Evolutionary conservation across 2,888 invertebrate species (phyloP).

Genomic region (Tetropium fuscum): DNA sequence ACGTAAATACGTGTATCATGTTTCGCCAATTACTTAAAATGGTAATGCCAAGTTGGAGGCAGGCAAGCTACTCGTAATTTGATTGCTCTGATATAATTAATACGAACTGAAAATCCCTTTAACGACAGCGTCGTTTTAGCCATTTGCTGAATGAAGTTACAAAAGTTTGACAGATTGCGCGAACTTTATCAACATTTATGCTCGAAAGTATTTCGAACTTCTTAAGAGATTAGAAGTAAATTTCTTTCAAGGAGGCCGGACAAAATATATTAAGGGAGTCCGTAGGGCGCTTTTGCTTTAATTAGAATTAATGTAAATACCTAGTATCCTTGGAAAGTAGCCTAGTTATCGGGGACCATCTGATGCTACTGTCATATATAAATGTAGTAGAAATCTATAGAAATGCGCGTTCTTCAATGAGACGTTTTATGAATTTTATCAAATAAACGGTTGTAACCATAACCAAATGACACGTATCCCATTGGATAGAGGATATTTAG

Average conservation of each 20-base stretch:
- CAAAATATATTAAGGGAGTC: slow-evolving; percentile 26
- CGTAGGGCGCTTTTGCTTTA: slow-evolving; percentile 5
- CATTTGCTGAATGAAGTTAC: slow-evolving; percentile 54
- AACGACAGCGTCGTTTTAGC: slow-evolving; percentile 48
- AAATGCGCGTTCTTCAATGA: too few species aligned
- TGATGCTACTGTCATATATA: not conserved
- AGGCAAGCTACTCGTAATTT: slow-evolving; percentile 37
- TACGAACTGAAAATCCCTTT: slow-evolving; percentile 54
- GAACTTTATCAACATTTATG: slow-evolving; percentile 55
- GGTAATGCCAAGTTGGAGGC: not conserved
- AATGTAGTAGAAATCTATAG: too few species aligned
- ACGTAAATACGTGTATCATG: not conserved
- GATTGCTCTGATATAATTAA: slow-evolving; percentile 54
- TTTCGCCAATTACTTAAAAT: slow-evolving; percentile 3
- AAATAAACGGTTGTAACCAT: too few species aligned
- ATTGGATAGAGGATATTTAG: too few species aligned
- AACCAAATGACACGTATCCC: too few species aligned
- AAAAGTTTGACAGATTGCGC: slow-evolving; percentile 57
- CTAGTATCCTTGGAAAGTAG: not conserved
- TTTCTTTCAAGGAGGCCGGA: slow-evolving; percentile 41
- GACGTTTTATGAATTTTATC: too few species aligned
- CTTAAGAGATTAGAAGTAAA: slow-evolving; percentile 49
- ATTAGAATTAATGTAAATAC: slow-evolving; percentile 28
- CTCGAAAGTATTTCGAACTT: slow-evolving; percentile 43
- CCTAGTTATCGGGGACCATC: not conserved